A percentile compares a stretch with the other conserved stretches of the same genome.
These are phyloP conservation scores for Ptychochromis oligacanthus DNA, from an alignment of 2,113 vertebrate species.

Conservation along the genomic window DNA sequence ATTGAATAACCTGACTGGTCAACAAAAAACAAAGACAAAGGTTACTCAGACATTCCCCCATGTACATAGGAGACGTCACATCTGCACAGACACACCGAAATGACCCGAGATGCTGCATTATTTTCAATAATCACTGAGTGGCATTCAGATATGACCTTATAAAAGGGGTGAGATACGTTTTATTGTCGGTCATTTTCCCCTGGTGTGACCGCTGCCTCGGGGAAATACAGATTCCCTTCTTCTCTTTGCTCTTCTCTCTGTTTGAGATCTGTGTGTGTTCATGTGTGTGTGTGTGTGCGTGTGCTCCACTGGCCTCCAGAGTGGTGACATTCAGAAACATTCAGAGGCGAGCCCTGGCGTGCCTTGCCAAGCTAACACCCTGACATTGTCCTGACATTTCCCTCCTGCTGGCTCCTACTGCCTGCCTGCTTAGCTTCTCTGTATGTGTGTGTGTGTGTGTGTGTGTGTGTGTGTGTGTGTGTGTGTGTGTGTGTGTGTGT, in stretches of 20 bases:
- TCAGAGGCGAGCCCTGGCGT: slow-evolving; percentile 29
- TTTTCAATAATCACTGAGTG: slow-evolving; percentile 48
- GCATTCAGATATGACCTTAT: slow-evolving; percentile 68
- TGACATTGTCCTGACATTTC: slow-evolving; percentile 73
- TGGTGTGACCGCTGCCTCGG: neutral
- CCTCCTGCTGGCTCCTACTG: slow-evolving; percentile 43
- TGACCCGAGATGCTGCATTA: neutral
- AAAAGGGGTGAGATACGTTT: slow-evolving; percentile 19
- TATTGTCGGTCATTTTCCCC: slow-evolving; percentile 8
- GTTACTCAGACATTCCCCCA: neutral
- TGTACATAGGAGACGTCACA: neutral
- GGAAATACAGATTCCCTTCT: slow-evolving; percentile 14
- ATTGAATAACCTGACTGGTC: too few relatives aligned
- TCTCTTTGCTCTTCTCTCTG: neutral
- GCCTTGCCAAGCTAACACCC: slow-evolving; percentile 57
- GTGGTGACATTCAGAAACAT: slow-evolving; percentile 70
- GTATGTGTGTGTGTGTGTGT: neutral
- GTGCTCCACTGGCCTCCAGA: slow-evolving; percentile 55
- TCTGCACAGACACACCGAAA: neutral
- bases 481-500: neutral
- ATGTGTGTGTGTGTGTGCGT: slow-evolving; percentile 5
- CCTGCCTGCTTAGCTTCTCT: slow-evolving; percentile 19
- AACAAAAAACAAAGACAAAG: too few relatives aligned
- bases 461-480: neutral
- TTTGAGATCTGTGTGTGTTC: slow-evolving; percentile 15